Evolutionary conservation across 2,113 vertebrate genomes (phyloP).

Genomic region (Mus spicilegus): DNA sequence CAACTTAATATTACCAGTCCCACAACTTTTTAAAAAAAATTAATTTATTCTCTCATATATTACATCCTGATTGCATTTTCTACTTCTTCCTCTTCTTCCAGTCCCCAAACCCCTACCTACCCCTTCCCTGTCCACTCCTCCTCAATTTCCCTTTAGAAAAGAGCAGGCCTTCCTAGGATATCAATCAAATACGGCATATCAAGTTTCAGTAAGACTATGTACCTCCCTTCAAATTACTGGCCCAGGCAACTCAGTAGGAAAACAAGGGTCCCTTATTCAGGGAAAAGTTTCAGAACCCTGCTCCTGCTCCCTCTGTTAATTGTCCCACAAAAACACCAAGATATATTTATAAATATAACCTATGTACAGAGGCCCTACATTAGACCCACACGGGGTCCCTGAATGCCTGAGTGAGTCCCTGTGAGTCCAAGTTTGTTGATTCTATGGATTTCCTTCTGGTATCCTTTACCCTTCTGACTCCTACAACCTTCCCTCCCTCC

Average conservation of each 20-base stretch:
- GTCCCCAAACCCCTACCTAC: neutral
- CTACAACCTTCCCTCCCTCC: neutral
- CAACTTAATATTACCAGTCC: neutral
- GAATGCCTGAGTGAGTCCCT: neutral
- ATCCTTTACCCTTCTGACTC: neutral
- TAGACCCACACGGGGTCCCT: neutral
- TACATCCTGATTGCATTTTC: neutral
- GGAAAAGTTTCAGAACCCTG: neutral
- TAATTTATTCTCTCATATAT: neutral
- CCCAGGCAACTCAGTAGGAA: neutral
- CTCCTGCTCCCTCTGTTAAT: neutral
- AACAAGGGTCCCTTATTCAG: neutral
- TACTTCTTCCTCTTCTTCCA: neutral
- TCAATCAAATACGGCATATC: no score
- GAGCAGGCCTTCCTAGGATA: neutral
- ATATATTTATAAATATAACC: neutral
- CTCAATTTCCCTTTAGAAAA: neutral
- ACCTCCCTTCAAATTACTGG: neutral
- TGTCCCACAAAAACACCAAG: neutral
- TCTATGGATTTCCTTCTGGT: neutral
- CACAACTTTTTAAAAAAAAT: neutral
- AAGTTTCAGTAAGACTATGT: no score
- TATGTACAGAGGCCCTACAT: neutral
- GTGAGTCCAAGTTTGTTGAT: neutral
- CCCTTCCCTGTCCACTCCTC: neutral